A percentile compares a stretch with the other conserved stretches of the same genome.
Evolutionary conservation across 2,797 vertebrate species (phyloP).

Genomic region (Helarctos malayanus): DNA sequence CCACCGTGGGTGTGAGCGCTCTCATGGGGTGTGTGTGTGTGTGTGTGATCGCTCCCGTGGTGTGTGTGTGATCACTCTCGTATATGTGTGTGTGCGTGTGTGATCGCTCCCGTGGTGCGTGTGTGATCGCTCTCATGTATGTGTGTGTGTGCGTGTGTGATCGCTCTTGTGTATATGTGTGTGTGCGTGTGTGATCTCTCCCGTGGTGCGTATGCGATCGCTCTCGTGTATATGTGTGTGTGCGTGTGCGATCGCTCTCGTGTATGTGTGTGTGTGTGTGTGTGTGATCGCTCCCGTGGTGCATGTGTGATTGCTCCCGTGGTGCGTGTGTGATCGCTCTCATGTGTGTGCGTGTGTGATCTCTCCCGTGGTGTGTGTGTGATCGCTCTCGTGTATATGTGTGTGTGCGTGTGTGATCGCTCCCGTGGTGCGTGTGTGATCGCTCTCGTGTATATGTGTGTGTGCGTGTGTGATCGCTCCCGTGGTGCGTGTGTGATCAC

Average conservation of each 20-base stretch:
- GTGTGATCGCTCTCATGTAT: not conserved
- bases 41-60: not conserved
- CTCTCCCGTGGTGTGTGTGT: fast-evolving
- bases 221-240: too few species aligned
- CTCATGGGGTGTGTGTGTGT: too few species aligned
- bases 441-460: too few species aligned
- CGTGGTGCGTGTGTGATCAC: not conserved
- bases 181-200: too few species aligned
- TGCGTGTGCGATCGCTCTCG: not conserved
- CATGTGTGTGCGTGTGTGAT: too few species aligned
- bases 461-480: not conserved
- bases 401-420: not conserved
- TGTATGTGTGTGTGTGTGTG: not conserved
- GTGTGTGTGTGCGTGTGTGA: not conserved
- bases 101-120: too few species aligned
- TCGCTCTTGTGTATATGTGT: too few species aligned
- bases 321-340: too few species aligned
- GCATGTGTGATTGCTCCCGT: too few species aligned
- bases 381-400: not conserved
- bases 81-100: not conserved
- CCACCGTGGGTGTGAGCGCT: not conserved
- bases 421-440: not conserved
- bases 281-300: not conserved
- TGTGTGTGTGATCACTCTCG: too few species aligned
- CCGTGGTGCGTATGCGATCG: too few species aligned